A percentile compares a stretch with the other conserved stretches of the same genome.
Conservation (phyloP, 2,113 vertebrate species). For the Donacobius atricapilla region DNA sequence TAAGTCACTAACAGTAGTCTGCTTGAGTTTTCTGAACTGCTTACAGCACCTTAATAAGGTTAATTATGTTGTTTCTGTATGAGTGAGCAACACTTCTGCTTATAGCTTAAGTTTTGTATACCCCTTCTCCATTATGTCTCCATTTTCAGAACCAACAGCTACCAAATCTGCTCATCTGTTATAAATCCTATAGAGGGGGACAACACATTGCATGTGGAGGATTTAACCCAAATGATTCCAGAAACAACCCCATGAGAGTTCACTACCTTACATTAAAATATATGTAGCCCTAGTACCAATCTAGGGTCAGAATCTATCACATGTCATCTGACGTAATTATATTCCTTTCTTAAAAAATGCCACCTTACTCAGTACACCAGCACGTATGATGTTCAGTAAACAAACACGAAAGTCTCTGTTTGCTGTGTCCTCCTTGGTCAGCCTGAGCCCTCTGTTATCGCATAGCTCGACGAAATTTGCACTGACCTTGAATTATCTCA, state of each 20-base stretch:
- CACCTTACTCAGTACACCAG: neutral
- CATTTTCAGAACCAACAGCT: neutral
- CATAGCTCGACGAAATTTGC: neutral
- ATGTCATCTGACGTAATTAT: neutral
- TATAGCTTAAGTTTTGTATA: neutral
- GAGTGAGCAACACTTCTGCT: neutral
- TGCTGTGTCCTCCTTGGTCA: neutral
- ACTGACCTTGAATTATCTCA: neutral
- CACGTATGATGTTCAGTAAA: neutral
- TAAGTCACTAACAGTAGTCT: neutral
- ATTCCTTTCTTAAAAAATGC: neutral
- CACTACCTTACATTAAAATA: neutral
- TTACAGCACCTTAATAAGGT: neutral
- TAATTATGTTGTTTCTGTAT: neutral
- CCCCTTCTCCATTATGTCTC: neutral
- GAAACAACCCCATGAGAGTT: neutral
- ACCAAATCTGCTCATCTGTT: neutral
- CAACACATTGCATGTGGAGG: neutral
- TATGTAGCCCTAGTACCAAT: rapidly evolving
- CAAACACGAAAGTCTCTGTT: neutral
- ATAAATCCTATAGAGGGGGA: neutral
- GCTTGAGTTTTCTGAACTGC: neutral
- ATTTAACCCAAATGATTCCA: neutral
- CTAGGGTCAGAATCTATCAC: neutral
- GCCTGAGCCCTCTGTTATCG: neutral